Base-by-base conservation (phyloP, 2,113 vertebrate genomes). In the Apeltes quadracus region DNA sequence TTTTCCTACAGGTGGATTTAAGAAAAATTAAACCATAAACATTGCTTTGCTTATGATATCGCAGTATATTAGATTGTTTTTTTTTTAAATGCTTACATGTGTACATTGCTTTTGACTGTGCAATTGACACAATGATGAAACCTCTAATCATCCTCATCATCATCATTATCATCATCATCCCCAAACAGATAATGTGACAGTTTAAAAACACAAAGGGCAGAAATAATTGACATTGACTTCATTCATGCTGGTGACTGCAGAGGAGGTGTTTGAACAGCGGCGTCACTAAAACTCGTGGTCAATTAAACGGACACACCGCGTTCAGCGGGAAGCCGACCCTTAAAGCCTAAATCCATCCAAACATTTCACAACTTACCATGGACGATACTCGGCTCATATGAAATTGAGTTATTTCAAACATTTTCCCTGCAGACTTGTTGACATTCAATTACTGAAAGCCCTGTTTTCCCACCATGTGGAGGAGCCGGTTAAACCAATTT, bases 261-360 rank as follows among this genome's bases (percentile, higher is more conserved):
- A 59, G 12, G 38, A 27, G 38, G 56, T 53, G 74, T 77, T 71
- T 55, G 79, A 73, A 44, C 69, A 48, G 32, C 61, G 25, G 15
- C 15, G 72, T 81, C 72, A 73, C 56, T 73, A 76, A n/a, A n/a
- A 76, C 73, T 85, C 69, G 78, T 34, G 10, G 50, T 62, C 72
- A 66, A 58, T 76, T 79, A 85, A 65, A 53, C 16, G 11, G 66
- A 70, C 80, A 62, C 58, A 55, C 44, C 48, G 29, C 22, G 55
- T 75, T 75, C 78, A 38, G 29, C 58, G 7, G 3, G 69, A 44
- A 32, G 62, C 41, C 23, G 50, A 56, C 48, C 61, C 39, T 70
- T 23, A n/a, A 62, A 56, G 41, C 14, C 58, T 16, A 16, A 43
- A 43, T 16, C 43, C 16, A 6, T 6, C 15, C 15, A 18, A 44